These are phyloP conservation scores for Hoplias malabaricus DNA, from an alignment of 2,113 vertebrate species.

Conservation along the genomic window DNA sequence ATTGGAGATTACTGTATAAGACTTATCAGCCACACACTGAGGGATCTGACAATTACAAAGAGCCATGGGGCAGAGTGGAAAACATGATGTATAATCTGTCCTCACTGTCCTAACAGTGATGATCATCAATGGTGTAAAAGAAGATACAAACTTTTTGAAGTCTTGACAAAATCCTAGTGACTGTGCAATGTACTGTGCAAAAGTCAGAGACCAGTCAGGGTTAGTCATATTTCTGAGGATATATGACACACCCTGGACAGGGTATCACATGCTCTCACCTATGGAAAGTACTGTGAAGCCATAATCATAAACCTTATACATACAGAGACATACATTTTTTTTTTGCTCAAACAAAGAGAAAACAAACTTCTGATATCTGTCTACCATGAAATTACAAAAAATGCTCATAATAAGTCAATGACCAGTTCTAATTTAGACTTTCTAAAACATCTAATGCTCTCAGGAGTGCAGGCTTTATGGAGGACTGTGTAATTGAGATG, in stretches of 20 bases:
- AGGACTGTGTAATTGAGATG: not conserved
- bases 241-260: too few species aligned
- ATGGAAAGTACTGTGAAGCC: too few species aligned
- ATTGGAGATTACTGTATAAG: not conserved
- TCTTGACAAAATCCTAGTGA: too few species aligned
- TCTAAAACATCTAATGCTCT: conserved; percentile 3
- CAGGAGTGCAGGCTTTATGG: not conserved
- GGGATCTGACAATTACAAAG: not conserved
- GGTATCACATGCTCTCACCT: too few species aligned
- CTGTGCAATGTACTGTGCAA: too few species aligned
- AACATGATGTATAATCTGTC: not conserved
- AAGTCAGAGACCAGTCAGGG: too few species aligned
- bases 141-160: not conserved
- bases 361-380: too few species aligned
- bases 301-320: too few species aligned
- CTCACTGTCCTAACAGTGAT: not conserved
- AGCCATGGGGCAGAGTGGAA: not conserved
- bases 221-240: too few species aligned
- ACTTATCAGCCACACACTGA: not conserved
- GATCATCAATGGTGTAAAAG: not conserved
- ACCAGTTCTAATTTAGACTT: conserved; percentile 4
- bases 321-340: not conserved
- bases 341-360: too few species aligned
- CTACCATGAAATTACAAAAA: too few species aligned
- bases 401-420: not conserved